Percentiles rank a stretch among this genome's conserved stretches.
Evolutionary conservation across 2,888 invertebrate species (phyloP).

Genomic region (Cerastoderma edule): DNA sequence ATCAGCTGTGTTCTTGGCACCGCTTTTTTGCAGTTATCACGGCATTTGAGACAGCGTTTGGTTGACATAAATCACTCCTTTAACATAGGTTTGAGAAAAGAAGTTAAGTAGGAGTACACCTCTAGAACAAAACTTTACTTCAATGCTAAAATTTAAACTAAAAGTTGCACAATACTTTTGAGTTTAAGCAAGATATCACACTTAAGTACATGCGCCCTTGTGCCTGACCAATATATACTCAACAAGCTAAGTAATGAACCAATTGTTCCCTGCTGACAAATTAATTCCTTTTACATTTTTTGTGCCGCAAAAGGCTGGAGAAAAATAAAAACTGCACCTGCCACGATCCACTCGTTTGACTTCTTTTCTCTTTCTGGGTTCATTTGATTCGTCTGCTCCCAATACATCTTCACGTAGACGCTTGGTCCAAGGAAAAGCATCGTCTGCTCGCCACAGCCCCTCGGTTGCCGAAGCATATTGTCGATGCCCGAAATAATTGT

Average conservation of each 20-base stretch:
- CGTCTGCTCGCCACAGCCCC: slow-evolving; percentile 41
- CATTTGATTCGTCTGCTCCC: slow-evolving; percentile 35
- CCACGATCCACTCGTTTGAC: slow-evolving; percentile 30
- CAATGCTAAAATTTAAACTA: too few species aligned
- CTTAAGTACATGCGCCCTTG: too few species aligned
- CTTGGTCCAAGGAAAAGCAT: slow-evolving; percentile 41
- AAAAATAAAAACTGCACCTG: slow-evolving; percentile 18
- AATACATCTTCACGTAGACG: slow-evolving; percentile 37
- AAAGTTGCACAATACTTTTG: too few species aligned
- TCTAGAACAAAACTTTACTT: too few species aligned
- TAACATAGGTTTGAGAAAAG: too few species aligned
- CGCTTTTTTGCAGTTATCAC: too few species aligned
- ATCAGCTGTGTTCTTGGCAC: too few species aligned
- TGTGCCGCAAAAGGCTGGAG: not conserved
- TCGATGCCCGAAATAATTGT: slow-evolving; percentile 35
- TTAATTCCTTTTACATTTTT: not conserved
- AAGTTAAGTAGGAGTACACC: too few species aligned
- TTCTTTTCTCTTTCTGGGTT: slow-evolving; percentile 21
- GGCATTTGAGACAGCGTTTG: too few species aligned
- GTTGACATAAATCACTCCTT: too few species aligned
- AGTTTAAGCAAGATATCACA: too few species aligned
- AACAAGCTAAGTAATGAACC: not conserved
- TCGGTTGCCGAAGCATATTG: slow-evolving; percentile 25
- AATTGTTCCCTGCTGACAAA: not conserved
- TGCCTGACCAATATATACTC: too few species aligned